phyloP scores from a whole-genome alignment of 1,140 invertebrate species.

The Diplogasteroides magnus region DNA sequence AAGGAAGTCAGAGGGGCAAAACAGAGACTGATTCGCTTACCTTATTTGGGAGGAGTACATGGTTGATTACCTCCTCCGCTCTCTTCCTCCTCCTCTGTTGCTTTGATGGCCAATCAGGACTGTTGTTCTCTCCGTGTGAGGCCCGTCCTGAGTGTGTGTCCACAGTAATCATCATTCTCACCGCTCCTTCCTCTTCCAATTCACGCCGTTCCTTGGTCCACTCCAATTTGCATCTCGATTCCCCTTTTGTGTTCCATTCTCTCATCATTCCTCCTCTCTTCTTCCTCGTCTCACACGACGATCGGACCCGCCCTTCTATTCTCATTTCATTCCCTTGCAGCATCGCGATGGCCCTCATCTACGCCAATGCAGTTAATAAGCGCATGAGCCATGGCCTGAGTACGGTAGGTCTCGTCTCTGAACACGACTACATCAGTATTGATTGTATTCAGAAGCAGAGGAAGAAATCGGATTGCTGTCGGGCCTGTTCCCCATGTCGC shows the following conservation, averaged over 20 bases:
- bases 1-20: too few relatives aligned
- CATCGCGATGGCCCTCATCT: slow-evolving; percentile 13
- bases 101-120: too few relatives aligned
- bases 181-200: too few relatives aligned
- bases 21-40: too few relatives aligned
- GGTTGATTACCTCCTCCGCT: too few relatives aligned
- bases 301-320: background rate
- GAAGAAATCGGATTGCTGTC: background rate
- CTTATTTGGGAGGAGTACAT: too few relatives aligned
- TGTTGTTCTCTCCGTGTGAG: too few relatives aligned
- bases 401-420: too few relatives aligned
- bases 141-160: too few relatives aligned
- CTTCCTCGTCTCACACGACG: background rate
- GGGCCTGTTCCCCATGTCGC: background rate
- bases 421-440: background rate
- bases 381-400: slow-evolving; percentile 1
- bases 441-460: background rate
- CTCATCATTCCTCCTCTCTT: background rate
- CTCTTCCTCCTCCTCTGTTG: too few relatives aligned
- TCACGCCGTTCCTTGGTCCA: background rate
- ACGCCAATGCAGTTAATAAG: slow-evolving; percentile 17
- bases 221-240: background rate
- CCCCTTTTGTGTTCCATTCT: background rate
- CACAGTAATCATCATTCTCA: too few relatives aligned
- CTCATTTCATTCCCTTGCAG: background rate